These are phyloP conservation scores for Ophion obscuratus DNA, from an alignment of 2,888 invertebrate genomes.

Conservation along the genomic window DNA sequence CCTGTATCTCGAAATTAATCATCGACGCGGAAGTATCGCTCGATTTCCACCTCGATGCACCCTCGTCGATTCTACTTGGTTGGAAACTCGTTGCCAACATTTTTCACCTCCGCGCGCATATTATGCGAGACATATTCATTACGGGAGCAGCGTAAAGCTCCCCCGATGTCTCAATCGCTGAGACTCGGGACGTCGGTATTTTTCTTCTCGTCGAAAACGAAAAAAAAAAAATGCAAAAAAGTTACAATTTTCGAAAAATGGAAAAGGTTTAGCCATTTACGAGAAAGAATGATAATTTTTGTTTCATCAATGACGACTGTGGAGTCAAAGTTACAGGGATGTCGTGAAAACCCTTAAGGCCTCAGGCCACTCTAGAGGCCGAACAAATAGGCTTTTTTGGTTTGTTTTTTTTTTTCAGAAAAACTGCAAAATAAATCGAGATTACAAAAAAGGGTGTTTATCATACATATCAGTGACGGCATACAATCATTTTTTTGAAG, in stretches of 20 bases:
- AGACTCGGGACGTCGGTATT: not conserved
- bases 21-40: slow-evolving; percentile 72
- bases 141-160: not conserved
- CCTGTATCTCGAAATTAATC: slow-evolving; percentile 62
- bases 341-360: too few relatives aligned
- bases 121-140: not conserved
- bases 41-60: slow-evolving; percentile 68
- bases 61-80: slow-evolving; percentile 60
- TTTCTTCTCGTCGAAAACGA: slow-evolving; percentile 13
- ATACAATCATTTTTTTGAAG: too few relatives aligned
- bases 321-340: too few relatives aligned
- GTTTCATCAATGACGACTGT: too few relatives aligned
- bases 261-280: too few relatives aligned
- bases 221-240: not conserved
- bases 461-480: too few relatives aligned
- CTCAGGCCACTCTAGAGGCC: too few relatives aligned
- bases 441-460: too few relatives aligned
- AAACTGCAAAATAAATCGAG: too few relatives aligned
- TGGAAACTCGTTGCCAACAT: slow-evolving; percentile 67
- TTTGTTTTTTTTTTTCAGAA: too few relatives aligned
- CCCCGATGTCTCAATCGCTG: slow-evolving; percentile 20
- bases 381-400: too few relatives aligned
- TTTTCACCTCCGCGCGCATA: slow-evolving; percentile 9
- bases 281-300: too few relatives aligned
- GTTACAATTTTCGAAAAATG: not conserved